Evolutionary conservation across 2,113 vertebrate species (phyloP), one percentile per base, ranked within the genome.

Genomic region (Eubucco bourcierii): DNA sequence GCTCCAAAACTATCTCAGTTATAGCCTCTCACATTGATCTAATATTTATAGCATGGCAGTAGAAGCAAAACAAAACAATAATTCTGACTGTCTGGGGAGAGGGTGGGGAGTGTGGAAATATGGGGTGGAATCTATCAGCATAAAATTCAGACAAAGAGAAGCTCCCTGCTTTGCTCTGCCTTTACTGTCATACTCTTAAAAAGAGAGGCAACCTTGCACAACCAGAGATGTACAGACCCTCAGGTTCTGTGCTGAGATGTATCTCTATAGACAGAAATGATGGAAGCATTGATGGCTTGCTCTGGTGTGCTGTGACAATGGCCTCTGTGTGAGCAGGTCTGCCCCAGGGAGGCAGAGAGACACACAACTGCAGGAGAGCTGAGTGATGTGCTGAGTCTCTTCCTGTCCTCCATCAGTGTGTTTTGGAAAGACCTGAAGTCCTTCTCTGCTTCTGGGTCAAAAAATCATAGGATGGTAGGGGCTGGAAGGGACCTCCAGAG

Each of bases 51-150:
- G 85, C 65, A 33, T 79, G 52, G 50, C 79, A 90, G 28, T 79
- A 64, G 27, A 80, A 82, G 84, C 81, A 95, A 96, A 95, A 94
- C 79, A 95, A 56, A 95, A 94, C 79, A 95, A 56, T 95, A 92
- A 95, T 95, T 95, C 66, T 86, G 59, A 81, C 82, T 92, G 90
- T 89, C 71, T 65, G 37, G 31, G 15, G 46, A 25, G 9, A 18
- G 47, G 20, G 47, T 9, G 46, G 19, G 47, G 47, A 23, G 20
- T 8, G 19, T 20, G 53, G 78, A 94, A 78, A 10, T 20, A 23
- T 61, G 15, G 14, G 39, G n/a, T 81, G 72, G 81, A 93, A 86
- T 86, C 66, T 39, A 66, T 86, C 59, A 82, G 29, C 52, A 63
- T 60, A 76, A 87, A 81, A 94, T 93, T 72, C 50, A 88, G 84